These are phyloP conservation scores for Parnassius apollo DNA, from an alignment of 2,888 invertebrate genomes.

Conservation along the genomic window DNA sequence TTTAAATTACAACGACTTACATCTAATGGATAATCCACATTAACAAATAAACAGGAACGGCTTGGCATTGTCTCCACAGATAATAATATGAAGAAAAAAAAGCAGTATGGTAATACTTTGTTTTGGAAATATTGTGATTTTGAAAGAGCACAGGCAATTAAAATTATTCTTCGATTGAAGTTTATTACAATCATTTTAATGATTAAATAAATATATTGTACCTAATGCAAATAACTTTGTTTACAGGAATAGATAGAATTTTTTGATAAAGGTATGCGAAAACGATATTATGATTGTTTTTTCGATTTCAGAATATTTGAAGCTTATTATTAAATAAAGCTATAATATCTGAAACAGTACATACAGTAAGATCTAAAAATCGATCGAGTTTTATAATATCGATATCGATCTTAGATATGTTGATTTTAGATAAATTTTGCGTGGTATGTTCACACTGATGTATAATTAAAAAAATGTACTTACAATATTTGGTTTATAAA, in stretches of 20 bases:
- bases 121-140: no score
- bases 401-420: neutral
- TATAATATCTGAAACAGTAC: neutral
- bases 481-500: neutral
- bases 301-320: no score
- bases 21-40: slow-evolving; percentile 3
- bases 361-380: neutral
- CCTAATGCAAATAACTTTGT: no score
- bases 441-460: no score
- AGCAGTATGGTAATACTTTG: no score
- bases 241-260: no score
- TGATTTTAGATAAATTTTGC: slow-evolving; percentile 6
- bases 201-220: no score
- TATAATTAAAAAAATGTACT: neutral
- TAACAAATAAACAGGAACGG: slow-evolving; percentile 20
- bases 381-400: slow-evolving; percentile 3
- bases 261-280: no score
- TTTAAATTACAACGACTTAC: slow-evolving; percentile 26
- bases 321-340: slow-evolving; percentile 8
- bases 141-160: neutral
- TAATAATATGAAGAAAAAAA: no score
- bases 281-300: no score
- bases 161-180: no score
- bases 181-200: no score
- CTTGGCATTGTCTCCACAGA: neutral